These are phyloP conservation scores for Phrixothrix hirtus DNA, from an alignment of 2,888 invertebrate species.

Conservation along the genomic window DNA sequence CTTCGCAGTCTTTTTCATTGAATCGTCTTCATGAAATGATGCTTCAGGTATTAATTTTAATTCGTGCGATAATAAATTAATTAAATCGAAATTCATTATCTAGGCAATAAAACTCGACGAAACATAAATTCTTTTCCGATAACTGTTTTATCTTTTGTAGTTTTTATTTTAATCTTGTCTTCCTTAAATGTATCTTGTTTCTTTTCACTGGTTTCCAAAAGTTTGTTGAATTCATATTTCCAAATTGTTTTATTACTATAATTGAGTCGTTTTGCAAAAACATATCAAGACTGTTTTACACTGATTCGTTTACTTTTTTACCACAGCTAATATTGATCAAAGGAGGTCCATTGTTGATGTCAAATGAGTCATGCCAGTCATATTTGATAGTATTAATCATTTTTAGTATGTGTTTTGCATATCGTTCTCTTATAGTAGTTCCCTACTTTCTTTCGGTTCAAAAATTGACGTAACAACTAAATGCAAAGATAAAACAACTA, in stretches of 20 bases:
- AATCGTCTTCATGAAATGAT: conserved; percentile 30
- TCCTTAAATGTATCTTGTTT: conserved; percentile 11
- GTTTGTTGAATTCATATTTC: background rate
- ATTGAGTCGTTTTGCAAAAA: background rate
- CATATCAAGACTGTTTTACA: conserved; percentile 1
- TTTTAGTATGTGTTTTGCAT: too few species aligned
- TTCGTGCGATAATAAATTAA: conserved; percentile 25
- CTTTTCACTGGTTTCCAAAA: conserved; percentile 14
- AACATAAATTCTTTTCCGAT: conserved; percentile 26
- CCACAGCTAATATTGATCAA: conserved; percentile 14
- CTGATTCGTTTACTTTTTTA: conserved; percentile 9
- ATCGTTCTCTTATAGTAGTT: too few species aligned
- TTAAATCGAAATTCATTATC: conserved; percentile 20
- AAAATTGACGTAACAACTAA: too few species aligned
- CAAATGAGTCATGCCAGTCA: too few species aligned
- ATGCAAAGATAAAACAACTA: too few species aligned
- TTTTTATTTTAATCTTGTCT: conserved; percentile 5
- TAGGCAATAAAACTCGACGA: conserved; percentile 15
- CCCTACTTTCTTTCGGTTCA: too few species aligned
- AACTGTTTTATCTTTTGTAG: background rate
- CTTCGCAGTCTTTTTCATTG: conserved; percentile 27
- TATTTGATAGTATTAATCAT: too few species aligned
- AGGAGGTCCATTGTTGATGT: too few species aligned
- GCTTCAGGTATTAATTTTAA: conserved; percentile 17
- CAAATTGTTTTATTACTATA: conserved; percentile 1